Base-by-base conservation (phyloP, 2,797 vertebrate genomes). In the Denticeps clupeoides region DNA sequence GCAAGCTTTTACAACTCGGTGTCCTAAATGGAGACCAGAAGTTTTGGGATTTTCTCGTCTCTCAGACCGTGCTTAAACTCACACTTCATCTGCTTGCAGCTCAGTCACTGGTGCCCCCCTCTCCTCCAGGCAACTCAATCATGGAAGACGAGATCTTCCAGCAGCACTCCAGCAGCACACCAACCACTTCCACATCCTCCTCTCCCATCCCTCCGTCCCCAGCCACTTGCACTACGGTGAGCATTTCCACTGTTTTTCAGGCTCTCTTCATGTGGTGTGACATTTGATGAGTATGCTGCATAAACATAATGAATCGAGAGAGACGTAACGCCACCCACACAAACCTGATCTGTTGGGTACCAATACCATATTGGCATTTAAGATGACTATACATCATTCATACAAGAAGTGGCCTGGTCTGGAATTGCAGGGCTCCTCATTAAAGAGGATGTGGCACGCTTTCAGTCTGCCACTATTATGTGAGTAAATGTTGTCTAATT, bases 131-230 rank as follows among this genome's bases (percentile, higher is more conserved):
- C 55, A 75, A 86, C 67, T 79, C 80, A 10, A 75, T 83, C 64
- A 65, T 89, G 77, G 89, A 93, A 64, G 90, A 93, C 1, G 90
- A 93, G 68, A 78, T 89, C 72, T 92, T 91, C 79, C 89, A 85
- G 60, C 82, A 81, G 64, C 50, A 75, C 66, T 91, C 88, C 41
- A 91, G 88, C 81, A 90, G 87, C 77, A 84, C 84, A 0, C 90
- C 89, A 41, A 92, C 89, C 45, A 91, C 89, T 23, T 91, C 90
- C 66, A 91, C 90, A 7, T 92, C 89, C 2, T 91, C 88, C 9
- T 91, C 89, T 0, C 90, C 91, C 38, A 89, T 87, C 45, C 89
- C 89, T 0, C 85, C 87, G 13, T 90, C 88, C 3, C 87, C 87
- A 0, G 86, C 87, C 60, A 87, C 86, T 72, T 88, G 83, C 71